Evolutionary conservation across 2,888 invertebrate species (phyloP).

Genomic region (Microplitis manilae): DNA sequence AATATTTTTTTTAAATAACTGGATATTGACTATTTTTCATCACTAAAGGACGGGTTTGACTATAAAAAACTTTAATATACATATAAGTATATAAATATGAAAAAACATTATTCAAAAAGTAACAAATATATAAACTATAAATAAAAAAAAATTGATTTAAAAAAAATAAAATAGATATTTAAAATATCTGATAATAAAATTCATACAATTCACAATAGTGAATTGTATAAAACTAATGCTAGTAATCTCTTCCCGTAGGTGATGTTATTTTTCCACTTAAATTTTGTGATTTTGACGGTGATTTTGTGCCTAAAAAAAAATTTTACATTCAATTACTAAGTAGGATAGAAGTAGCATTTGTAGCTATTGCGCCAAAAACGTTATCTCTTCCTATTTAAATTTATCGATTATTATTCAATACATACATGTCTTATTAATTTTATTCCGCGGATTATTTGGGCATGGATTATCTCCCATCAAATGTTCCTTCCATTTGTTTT

Average conservation of each 20-base stretch:
- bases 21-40: conserved; percentile 39
- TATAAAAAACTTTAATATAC: conserved; percentile 52
- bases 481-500: conserved; percentile 88
- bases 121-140: conserved; percentile 61
- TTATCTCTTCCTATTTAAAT: too few relatives aligned
- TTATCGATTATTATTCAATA: conserved; percentile 29
- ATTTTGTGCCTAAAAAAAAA: conserved; percentile 64
- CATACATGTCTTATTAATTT: conserved; percentile 64
- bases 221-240: conserved; percentile 52
- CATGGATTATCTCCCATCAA: conserved; percentile 78
- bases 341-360: too few relatives aligned
- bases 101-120: conserved; percentile 58
- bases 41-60: conserved; percentile 61
- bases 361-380: too few relatives aligned
- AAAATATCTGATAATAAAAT: conserved; percentile 46
- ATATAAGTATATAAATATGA: conserved; percentile 57
- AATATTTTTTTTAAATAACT: conserved; percentile 18
- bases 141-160: conserved; percentile 50
- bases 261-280: conserved; percentile 65
- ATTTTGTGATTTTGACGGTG: conserved; percentile 66
- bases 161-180: conserved; percentile 48
- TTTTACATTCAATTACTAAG: not conserved
- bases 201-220: conserved; percentile 46
- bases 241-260: conserved; percentile 66
- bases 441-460: conserved; percentile 67